Evolutionary conservation across 2,888 invertebrate genomes (phyloP).

Genomic region (Zaprionus obscuricornis): DNA sequence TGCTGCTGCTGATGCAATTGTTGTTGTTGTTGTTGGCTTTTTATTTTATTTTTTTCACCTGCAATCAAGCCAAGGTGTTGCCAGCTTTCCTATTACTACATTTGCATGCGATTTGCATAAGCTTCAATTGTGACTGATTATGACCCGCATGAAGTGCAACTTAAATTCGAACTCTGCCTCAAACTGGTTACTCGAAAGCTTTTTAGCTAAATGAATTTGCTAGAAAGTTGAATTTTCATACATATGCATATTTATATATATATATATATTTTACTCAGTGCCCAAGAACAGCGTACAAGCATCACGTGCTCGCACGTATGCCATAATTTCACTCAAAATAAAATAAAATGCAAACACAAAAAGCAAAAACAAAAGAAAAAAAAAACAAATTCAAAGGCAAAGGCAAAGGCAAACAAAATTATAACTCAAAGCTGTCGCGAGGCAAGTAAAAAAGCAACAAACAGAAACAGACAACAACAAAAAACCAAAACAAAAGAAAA

Average conservation of each 20-base stretch:
- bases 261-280: too few species aligned
- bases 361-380: too few species aligned
- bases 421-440: conserved; percentile 41
- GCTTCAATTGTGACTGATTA: conserved; percentile 53
- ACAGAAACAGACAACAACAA: too few species aligned
- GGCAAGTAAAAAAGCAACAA: too few species aligned
- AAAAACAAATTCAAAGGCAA: too few species aligned
- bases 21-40: conserved; percentile 33
- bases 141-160: conserved; percentile 61
- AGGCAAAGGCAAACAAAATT: conserved; percentile 14
- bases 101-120: conserved; percentile 70
- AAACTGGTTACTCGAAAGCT: conserved; percentile 70
- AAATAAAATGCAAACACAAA: too few species aligned
- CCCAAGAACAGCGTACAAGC: conserved; percentile 62
- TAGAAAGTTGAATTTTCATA: conserved; percentile 63
- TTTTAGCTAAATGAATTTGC: conserved; percentile 20
- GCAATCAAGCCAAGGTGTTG: conserved; percentile 64
- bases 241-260: too few species aligned
- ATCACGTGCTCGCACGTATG: conserved; percentile 66
- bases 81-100: conserved; percentile 70
- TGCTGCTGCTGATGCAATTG: conserved; percentile 4
- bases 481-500: conserved; percentile 14
- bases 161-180: not conserved
- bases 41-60: conserved; percentile 65
- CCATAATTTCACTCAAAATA: conserved; percentile 18